Conservation (phyloP, 2,888 invertebrate species). For the Xestia xanthographa region DNA sequence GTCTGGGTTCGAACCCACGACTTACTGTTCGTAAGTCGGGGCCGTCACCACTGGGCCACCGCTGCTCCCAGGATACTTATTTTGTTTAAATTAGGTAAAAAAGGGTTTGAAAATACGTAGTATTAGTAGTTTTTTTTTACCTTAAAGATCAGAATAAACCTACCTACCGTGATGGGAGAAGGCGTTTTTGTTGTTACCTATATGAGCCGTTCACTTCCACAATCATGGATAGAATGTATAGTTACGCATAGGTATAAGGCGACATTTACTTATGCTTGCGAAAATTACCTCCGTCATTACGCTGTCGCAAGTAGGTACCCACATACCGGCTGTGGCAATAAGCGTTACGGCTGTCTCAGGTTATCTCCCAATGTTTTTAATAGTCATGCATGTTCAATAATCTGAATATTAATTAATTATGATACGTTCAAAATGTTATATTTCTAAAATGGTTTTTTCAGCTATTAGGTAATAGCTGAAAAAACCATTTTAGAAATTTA, state of each 20-base stretch:
- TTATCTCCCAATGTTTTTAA: conserved; percentile 13
- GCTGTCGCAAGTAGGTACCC: conserved; percentile 21
- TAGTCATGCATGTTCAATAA: not conserved
- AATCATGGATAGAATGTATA: conserved; percentile 42
- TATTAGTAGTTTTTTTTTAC: not conserved
- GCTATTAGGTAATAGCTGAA: too few relatives aligned
- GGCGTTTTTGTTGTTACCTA: conserved; percentile 19
- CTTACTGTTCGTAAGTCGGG: too few relatives aligned
- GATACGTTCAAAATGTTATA: not conserved
- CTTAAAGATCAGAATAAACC: not conserved
- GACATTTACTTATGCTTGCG: conserved; percentile 58
- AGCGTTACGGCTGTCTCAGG: conserved; percentile 16
- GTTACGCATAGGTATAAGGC: conserved; percentile 37
- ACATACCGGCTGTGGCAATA: conserved; percentile 23
- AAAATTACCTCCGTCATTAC: conserved; percentile 58
- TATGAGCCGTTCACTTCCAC: conserved; percentile 52
- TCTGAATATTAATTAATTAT: not conserved
- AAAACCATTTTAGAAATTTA: too few relatives aligned
- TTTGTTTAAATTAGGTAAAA: too few relatives aligned
- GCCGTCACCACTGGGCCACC: too few relatives aligned
- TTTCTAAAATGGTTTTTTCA: not conserved
- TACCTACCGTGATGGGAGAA: conserved; percentile 1
- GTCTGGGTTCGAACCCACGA: too few relatives aligned
- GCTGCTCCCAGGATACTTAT: not conserved
- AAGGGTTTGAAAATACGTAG: too few relatives aligned